Conservation (phyloP, 2,888 invertebrate genomes). For the Agrotis puta region DNA sequence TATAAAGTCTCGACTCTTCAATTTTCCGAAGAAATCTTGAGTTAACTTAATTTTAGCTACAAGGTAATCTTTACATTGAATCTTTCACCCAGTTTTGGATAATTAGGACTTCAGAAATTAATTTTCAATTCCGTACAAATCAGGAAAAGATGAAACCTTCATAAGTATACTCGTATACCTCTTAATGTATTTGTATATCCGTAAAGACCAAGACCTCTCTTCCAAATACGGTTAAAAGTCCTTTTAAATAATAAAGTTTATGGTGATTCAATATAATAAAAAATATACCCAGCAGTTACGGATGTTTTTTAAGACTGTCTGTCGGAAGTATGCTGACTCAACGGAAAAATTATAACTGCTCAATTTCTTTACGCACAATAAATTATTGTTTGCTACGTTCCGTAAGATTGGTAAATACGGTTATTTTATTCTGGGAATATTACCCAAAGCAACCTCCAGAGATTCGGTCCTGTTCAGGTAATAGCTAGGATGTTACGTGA, state of each 20-base stretch:
- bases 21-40: neutral
- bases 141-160: neutral
- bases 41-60: conserved; percentile 10
- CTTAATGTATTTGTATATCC: neutral
- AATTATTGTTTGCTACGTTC: conserved; percentile 41
- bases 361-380: conserved; percentile 20
- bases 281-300: neutral
- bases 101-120: neutral
- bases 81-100: neutral
- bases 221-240: conserved; percentile 13
- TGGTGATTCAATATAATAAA: conserved; percentile 17
- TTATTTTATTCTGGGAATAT: conserved; percentile 74
- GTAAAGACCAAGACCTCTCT: conserved; percentile 15
- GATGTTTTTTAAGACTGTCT: conserved; percentile 9
- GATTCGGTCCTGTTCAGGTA: conserved; percentile 72
- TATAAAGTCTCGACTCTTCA: conserved; percentile 47
- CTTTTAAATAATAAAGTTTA: conserved; percentile 11
- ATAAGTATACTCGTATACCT: too few species aligned
- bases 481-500: conserved; percentile 71
- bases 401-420: conserved; percentile 42
- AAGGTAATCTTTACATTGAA: conserved; percentile 1
- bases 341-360: conserved; percentile 2
- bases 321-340: conserved; percentile 15
- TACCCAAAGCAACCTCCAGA: conserved; percentile 60
- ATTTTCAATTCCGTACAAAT: neutral